Base-by-base conservation (phyloP, 2,888 invertebrate genomes). In the Loripinus fragilis region DNA sequence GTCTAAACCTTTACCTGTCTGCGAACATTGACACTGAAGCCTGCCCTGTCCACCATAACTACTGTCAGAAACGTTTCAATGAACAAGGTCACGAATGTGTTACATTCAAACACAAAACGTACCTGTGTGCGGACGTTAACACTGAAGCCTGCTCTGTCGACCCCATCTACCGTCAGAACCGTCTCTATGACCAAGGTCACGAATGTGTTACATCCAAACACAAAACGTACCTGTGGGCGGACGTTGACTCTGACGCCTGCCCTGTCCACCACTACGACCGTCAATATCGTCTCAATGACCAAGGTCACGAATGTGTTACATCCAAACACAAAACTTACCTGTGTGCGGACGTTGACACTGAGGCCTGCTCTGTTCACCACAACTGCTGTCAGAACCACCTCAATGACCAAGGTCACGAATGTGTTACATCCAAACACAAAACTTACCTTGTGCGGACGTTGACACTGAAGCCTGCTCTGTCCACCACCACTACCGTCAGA, bases 191-290 rank as follows among this genome's bases (percentile, higher is more conserved):
- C 92, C 3, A 98, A 95, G 3, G 97, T 97, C 0, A 97, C 83
- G 75, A 98, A 96, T 0, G 97, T 97, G 93, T 98, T 98, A 86
- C 98, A 95, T 5, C 98, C 98, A 93, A 98, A 98, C 84, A 98
- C 96, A 48, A 48, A 10, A 23, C 42, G 0, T 70, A 92, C 92
- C 89, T 92, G 92, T 55, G 89, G 83, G 64, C 91, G 70, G 48
- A 94, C 91, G 28, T 85, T 81, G 17, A 94, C 80, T 23, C 87
- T 90, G 2, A 94, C 86, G 35, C 94, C 94, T 8, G 90, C 81
- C 30, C 92, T 86, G 80, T 94, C 94, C 0, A 94, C 95, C 3
- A 97, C 95, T 15, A 96, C 91, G 0, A 95, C 89, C 0, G 97
- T 98, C 48, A 98, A 94, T 42, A 97, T 91, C 0, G 97, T 96